Evolutionary conservation across 1,140 invertebrate species (phyloP).

Genomic region (Asbolus verrucosus): DNA sequence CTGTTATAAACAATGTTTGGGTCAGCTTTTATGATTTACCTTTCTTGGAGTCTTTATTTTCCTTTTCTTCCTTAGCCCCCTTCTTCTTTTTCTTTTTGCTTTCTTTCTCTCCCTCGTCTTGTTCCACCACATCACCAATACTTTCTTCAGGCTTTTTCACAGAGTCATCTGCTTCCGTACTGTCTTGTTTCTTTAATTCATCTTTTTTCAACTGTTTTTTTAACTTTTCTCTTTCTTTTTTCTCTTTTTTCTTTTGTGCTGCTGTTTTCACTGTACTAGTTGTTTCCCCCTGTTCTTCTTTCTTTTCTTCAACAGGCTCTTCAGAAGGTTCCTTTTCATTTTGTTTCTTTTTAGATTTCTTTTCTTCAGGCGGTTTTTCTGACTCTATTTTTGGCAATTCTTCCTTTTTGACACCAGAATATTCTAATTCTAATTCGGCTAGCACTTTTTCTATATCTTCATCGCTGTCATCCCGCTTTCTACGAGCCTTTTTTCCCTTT

Average conservation of each 20-base stretch:
- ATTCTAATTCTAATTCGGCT: constrained; percentile 83
- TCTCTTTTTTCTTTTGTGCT: constrained; percentile 88
- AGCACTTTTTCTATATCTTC: constrained; percentile 88
- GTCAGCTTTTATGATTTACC: constrained; percentile 46
- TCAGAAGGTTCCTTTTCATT: constrained; percentile 36
- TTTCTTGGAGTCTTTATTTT: constrained; percentile 66
- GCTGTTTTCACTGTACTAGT: constrained; percentile 81
- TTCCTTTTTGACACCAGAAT: constrained; percentile 69
- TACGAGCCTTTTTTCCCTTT: constrained; percentile 78
- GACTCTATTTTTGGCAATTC: constrained; percentile 53
- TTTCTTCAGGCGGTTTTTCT: constrained; percentile 59
- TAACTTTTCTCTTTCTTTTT: constrained; percentile 85
- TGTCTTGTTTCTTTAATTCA: constrained; percentile 59
- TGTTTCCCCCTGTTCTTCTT: constrained; percentile 68
- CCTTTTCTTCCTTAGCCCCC: constrained; percentile 63
- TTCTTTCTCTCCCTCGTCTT: constrained; percentile 65
- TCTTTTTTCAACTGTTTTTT: constrained; percentile 74
- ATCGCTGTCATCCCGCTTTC: constrained; percentile 83
- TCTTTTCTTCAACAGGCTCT: constrained; percentile 63
- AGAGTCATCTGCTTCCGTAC: constrained; percentile 60
- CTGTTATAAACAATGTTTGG: too few species aligned
- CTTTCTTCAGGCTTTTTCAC: constrained; percentile 64
- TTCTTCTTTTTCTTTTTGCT: constrained; percentile 65
- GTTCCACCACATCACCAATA: constrained; percentile 62
- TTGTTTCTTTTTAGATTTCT: constrained; percentile 47